These are phyloP conservation scores for Suricata suricatta DNA, from an alignment of 2,113 vertebrate genomes.

Conservation along the genomic window DNA sequence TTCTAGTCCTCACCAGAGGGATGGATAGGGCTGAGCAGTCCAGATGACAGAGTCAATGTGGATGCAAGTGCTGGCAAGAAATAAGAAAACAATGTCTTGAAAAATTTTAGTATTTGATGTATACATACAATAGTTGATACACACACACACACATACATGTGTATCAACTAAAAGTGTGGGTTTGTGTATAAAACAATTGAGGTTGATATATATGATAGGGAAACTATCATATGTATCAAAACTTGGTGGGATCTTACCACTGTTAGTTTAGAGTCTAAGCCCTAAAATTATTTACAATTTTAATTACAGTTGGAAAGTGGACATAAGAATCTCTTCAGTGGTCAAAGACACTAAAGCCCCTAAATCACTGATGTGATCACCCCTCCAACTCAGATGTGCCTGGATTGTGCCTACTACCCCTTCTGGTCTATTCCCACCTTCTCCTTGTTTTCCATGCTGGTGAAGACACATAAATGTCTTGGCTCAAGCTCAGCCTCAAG, in stretches of 20 bases:
- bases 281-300: conserved; percentile 24
- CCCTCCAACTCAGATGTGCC: neutral
- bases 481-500: neutral
- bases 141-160: neutral
- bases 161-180: neutral
- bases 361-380: neutral
- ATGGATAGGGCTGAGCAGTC: neutral
- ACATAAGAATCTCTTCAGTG: neutral
- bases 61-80: neutral
- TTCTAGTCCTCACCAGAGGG: neutral
- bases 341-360: neutral
- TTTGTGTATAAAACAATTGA: neutral
- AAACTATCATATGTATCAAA: neutral
- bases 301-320: neutral
- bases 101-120: conserved; percentile 5
- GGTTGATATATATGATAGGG: neutral
- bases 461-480: neutral
- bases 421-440: neutral
- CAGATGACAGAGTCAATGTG: neutral
- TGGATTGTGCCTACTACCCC: neutral
- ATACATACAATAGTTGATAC: neutral
- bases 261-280: neutral
- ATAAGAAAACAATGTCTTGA: neutral
- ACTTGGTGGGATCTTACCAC: neutral
- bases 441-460: neutral